Percentiles rank a stretch among this genome's conserved stretches.
Evolutionary conservation across 2,797 vertebrate genomes (phyloP).

Genomic region (Petrocephalus schoutedeni): DNA sequence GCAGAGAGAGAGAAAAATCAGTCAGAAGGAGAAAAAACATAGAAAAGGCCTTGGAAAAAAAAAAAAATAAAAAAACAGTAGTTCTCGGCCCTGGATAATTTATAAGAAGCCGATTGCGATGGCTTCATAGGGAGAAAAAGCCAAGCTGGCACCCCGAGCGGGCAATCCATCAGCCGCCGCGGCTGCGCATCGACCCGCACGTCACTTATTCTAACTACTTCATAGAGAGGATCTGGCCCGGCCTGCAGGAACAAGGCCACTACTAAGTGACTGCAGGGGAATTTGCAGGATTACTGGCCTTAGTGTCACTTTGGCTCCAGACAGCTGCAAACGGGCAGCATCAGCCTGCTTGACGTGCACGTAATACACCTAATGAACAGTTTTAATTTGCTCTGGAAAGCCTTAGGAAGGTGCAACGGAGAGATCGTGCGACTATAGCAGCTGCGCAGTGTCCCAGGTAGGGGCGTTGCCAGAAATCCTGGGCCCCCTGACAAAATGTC

Average conservation of each 20-base stretch:
- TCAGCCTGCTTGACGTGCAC: background rate
- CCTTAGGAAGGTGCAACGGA: background rate
- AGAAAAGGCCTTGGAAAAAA: background rate
- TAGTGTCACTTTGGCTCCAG: background rate
- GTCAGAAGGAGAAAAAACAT: background rate
- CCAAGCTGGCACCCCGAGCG: background rate
- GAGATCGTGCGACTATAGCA: background rate
- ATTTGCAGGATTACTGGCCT: background rate
- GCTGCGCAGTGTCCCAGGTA: background rate
- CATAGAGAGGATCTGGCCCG: background rate
- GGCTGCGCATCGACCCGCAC: background rate
- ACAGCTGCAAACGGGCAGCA: background rate
- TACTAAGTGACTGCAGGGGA: background rate
- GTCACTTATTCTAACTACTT: background rate
- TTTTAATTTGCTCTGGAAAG: background rate
- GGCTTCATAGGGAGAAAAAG: background rate
- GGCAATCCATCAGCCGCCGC: background rate
- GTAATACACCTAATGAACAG: background rate
- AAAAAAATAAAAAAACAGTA: background rate
- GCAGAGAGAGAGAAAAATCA: background rate
- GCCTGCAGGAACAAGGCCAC: background rate
- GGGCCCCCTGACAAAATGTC: background rate
- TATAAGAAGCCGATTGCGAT: background rate
- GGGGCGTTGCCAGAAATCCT: background rate
- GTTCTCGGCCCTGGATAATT: conserved; percentile 16